A percentile compares a stretch with the other conserved stretches of the same genome.
Evolutionary conservation across 2,113 vertebrate species (phyloP).

Genomic region (Strix uralensis): DNA sequence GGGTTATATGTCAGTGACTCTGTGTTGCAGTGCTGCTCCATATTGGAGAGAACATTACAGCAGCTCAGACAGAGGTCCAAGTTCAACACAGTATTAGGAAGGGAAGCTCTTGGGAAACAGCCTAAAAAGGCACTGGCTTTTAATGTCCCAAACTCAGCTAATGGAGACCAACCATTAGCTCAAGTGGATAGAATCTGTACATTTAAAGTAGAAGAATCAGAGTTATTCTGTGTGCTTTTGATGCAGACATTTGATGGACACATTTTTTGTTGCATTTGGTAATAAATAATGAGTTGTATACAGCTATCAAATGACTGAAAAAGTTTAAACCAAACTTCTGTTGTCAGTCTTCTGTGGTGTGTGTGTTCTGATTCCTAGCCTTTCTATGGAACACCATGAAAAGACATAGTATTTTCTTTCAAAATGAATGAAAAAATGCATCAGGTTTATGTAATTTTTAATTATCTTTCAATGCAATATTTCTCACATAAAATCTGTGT

Average conservation of each 20-base stretch:
- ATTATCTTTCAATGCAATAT: not conserved
- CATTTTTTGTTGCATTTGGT: not conserved
- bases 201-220: not conserved
- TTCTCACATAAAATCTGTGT: not conserved
- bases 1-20: not conserved
- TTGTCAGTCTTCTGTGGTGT: not conserved
- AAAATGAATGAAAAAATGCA: not conserved
- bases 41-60: not conserved
- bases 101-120: not conserved
- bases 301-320: not conserved
- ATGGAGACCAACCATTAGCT: not conserved
- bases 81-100: not conserved
- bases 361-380: not conserved
- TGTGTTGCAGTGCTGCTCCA: rapidly evolving
- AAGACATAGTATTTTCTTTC: not conserved
- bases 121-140: not conserved
- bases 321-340: not conserved
- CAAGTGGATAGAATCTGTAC: not conserved
- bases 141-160: not conserved
- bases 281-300: not conserved
- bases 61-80: not conserved
- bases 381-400: not conserved
- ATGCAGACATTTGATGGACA: not conserved
- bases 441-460: not conserved
- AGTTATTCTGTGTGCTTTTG: not conserved